A percentile compares a stretch with the other conserved stretches of the same genome.
Evolutionary conservation across 1,140 invertebrate genomes (phyloP).

Genomic region (Oryctes rhinoceros): DNA sequence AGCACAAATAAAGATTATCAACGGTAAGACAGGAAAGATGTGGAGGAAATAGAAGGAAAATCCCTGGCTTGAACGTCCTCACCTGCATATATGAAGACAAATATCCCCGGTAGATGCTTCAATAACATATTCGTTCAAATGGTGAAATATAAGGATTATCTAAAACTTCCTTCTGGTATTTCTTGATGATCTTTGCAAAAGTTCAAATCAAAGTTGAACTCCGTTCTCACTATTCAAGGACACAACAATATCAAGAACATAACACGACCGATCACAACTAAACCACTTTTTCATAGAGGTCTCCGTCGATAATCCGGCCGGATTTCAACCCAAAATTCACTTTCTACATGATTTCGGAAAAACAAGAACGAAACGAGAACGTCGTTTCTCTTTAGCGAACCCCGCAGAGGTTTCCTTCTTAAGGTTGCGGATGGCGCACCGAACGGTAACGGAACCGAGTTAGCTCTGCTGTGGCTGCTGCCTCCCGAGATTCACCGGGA

Average conservation of each 20-base stretch:
- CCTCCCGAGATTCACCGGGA: slow-evolving; percentile 21
- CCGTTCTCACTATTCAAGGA: no score
- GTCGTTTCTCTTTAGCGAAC: no score
- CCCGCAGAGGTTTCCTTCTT: neutral
- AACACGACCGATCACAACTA: neutral
- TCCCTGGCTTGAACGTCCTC: neutral
- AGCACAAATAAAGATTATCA: neutral
- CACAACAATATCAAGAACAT: no score
- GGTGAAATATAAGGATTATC: neutral
- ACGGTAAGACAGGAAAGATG: neutral
- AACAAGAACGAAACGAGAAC: no score
- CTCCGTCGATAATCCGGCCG: neutral
- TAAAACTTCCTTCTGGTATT: no score
- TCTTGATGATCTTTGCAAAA: no score
- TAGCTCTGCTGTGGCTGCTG: neutral
- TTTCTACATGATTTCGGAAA: no score
- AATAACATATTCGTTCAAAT: neutral
- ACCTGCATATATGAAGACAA: slow-evolving; percentile 26
- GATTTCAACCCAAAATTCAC: neutral
- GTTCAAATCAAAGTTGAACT: no score
- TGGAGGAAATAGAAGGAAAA: neutral
- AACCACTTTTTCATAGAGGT: neutral
- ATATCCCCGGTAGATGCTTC: slow-evolving; percentile 13
- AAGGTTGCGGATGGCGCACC: neutral
- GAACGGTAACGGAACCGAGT: neutral